These are phyloP conservation scores for Cheilosia soror DNA, from an alignment of 2,888 invertebrate species.

Conservation along the genomic window DNA sequence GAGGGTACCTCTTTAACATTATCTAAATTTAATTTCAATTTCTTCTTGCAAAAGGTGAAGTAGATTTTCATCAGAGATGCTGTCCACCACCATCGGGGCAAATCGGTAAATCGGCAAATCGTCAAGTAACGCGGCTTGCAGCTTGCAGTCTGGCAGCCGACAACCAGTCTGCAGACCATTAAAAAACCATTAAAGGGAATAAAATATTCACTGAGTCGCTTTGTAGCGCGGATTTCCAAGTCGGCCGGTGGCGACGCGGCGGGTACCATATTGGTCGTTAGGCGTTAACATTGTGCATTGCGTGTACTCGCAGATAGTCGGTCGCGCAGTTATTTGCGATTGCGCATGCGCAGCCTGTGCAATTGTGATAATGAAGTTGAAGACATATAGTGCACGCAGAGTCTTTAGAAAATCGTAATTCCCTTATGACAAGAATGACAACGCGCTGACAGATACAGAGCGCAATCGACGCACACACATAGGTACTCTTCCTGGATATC, in stretches of 20 bases:
- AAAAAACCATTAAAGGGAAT: slow-evolving; percentile 71
- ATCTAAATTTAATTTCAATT: slow-evolving; percentile 72
- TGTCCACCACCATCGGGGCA: slow-evolving; percentile 17
- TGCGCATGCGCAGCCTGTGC: slow-evolving; percentile 51
- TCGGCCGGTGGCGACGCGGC: background rate
- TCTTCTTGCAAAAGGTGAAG: slow-evolving; percentile 49
- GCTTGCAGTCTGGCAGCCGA: slow-evolving; percentile 37
- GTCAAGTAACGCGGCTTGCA: slow-evolving; percentile 39
- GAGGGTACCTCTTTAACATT: slow-evolving; percentile 36
- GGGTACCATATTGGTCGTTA: slow-evolving; percentile 57
- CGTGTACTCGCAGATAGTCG: slow-evolving; percentile 46
- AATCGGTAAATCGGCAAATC: slow-evolving; percentile 9
- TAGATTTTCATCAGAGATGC: slow-evolving; percentile 43
- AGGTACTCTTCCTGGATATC: slow-evolving; percentile 21
- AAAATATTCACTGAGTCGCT: slow-evolving; percentile 65
- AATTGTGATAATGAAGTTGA: slow-evolving; percentile 69
- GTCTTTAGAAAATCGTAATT: slow-evolving; percentile 65
- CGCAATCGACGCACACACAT: background rate
- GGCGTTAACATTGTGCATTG: slow-evolving; percentile 70
- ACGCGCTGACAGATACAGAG: slow-evolving; percentile 37
- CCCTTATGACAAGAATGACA: slow-evolving; percentile 67
- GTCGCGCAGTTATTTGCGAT: slow-evolving; percentile 58
- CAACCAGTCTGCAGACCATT: slow-evolving; percentile 68
- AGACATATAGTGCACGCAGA: slow-evolving; percentile 32
- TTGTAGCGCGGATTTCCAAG: slow-evolving; percentile 19